Base-by-base conservation (phyloP, 2,888 invertebrate genomes). In the Pollenia amentaria region DNA sequence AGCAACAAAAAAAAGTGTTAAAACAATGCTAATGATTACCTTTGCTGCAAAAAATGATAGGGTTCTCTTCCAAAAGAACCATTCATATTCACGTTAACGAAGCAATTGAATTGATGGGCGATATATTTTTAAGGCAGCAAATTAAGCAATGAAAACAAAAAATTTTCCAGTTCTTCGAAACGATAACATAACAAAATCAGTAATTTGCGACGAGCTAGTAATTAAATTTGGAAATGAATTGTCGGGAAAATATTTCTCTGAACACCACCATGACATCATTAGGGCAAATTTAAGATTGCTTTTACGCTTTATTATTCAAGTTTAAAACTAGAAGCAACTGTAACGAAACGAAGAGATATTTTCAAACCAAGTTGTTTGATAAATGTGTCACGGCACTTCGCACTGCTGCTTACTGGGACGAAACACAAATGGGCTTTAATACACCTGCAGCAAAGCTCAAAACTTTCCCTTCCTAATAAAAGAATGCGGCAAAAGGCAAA, bases 261-360 rank as follows among this genome's bases (percentile, higher is more conserved):
- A 29, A n/a, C 57, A 60, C n/a, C 65, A 21, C 8, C 65, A 65
- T 29, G 65, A 65, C 12, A 46, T 65, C 29, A 65, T 65, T 46
- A 12, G 65, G 9, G 21, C 44, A 11, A 46, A 46, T 8, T 7
- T 65, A 6, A 12, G 46, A 10, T 46, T 46, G 14, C 44, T 46
- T 65, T 46, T 46, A 1, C 65, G 65, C 2, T 65, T 65, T 16
- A 14, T 21, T 14, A 46, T 62, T 2, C 40, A 62, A 16, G 16
- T 64, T 1, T 16, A 64, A 64, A 42, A 10, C 18, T 42, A 9
- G 16, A 64, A 16, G 16, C 62, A n/a, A 21, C n/a, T 9, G 8
- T 62, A 16, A 62, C 9, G 1, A 16, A 62, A 62, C 40, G 40
- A 12, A 62, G 40, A 62, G 62, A 62, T 2, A 62, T 62, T 40